These are phyloP conservation scores for Lamellibrachia luymesi DNA, from an alignment of 1,140 invertebrate genomes.

Conservation along the genomic window DNA sequence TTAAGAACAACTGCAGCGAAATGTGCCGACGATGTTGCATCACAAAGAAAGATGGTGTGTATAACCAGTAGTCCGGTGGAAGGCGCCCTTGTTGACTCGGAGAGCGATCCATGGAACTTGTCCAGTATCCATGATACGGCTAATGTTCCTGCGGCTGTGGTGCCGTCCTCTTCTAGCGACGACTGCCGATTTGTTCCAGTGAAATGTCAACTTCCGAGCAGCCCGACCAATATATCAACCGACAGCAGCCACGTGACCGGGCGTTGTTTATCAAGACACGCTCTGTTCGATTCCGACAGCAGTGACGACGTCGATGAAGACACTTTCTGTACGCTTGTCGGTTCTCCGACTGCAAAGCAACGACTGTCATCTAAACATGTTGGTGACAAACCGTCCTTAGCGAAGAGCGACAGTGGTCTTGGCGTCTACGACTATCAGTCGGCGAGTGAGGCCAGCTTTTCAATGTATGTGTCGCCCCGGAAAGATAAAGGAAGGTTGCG, in stretches of 20 bases:
- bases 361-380: background rate
- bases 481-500: background rate
- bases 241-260: too few relatives aligned
- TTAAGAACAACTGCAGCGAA: background rate
- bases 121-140: background rate
- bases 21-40: background rate
- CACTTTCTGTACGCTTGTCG: background rate
- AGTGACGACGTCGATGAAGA: background rate
- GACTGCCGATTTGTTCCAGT: background rate
- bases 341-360: background rate
- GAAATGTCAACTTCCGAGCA: too few relatives aligned
- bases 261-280: too few relatives aligned
- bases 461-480: background rate
- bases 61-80: background rate
- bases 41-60: background rate
- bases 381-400: background rate
- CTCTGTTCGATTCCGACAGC: too few relatives aligned
- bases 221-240: too few relatives aligned
- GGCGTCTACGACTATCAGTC: background rate
- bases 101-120: background rate
- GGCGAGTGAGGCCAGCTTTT: background rate
- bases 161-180: background rate
- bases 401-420: background rate
- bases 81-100: background rate
- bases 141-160: background rate